Evolutionary conservation across 2,888 invertebrate species (phyloP).

Genomic region (Leucophora obtusa): DNA sequence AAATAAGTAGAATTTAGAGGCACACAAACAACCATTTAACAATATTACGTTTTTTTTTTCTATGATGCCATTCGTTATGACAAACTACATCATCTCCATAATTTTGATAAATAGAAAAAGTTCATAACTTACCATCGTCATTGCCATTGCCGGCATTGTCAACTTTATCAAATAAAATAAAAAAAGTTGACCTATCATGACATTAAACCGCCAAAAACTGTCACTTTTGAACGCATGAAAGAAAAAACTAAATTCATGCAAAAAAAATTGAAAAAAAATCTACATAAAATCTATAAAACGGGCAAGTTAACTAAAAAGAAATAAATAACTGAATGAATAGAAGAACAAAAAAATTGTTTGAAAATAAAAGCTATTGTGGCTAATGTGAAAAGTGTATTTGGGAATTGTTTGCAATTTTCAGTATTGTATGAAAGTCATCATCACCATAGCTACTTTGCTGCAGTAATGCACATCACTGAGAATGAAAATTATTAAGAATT

Average conservation of each 20-base stretch:
- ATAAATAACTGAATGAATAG: conserved; percentile 39
- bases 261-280: conserved; percentile 14
- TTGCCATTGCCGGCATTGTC: conserved; percentile 24
- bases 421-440: conserved; percentile 29
- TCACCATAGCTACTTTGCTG: neutral
- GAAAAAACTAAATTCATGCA: conserved; percentile 26
- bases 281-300: conserved; percentile 33
- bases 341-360: conserved; percentile 20
- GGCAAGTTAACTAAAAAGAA: conserved; percentile 29
- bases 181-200: conserved; percentile 55
- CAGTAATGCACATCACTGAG: neutral
- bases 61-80: conserved; percentile 1
- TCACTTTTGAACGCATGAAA: conserved; percentile 34
- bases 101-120: conserved; percentile 41
- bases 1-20: too few species aligned
- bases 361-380: neutral
- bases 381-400: conserved; percentile 35
- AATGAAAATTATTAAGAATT: too few species aligned
- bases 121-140: conserved; percentile 33
- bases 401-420: conserved; percentile 33
- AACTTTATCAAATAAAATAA: conserved; percentile 26
- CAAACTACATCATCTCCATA: conserved; percentile 25
- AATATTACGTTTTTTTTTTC: neutral
- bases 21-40: conserved; percentile 4
- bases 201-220: conserved; percentile 48